Evolutionary conservation across 2,797 vertebrate genomes (phyloP), one percentile per base, ranked within the genome.

Genomic region (Hapalemur alaotrensis): DNA sequence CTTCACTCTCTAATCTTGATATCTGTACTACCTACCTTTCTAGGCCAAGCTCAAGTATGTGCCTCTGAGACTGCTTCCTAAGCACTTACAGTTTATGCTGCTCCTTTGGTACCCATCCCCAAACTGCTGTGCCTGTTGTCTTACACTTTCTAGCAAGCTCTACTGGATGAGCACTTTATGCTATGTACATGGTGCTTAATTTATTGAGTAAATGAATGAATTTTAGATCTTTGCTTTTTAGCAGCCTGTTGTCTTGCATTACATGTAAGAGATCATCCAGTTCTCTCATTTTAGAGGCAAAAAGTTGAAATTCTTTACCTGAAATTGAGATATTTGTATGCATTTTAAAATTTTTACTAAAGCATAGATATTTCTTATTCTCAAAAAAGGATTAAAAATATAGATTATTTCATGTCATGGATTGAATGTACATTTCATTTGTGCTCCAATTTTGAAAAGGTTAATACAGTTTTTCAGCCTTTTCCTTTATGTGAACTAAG

Each of bases 401-500:
- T 41, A 75, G 73, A n/a, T 61, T 83, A 38, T 90, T 90, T 89
- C 52, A 46, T 61, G n/a, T 52, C 32, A 1, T 79, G 43, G 38
- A n/a, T 41, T 91, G 61, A 92, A 84, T 91, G 83, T 75, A 18
- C 25, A 41, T 87, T 88, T 95, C 61, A 69, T 38, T 79, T 61
- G 46, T 67, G 32, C n/a, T 79, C 63, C 38, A 15, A 0, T 69
- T 92, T 78, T 65, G 69, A 43, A 92, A 79, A 63, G 46, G 5
- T 92, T 75, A 73, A 28, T 78, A 41, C 1, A 23, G 20, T 88
- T 91, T 95, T 48, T 90, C 30, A 83, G 5, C 18, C n/a, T 63
- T 70, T 92, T 75, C n/a, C 81, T 93, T 91, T 96, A 52, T 43
- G 20, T 81, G 83, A 91, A 35, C 65, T 25, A 50, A 82, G 32